Conservation (phyloP, 2,113 vertebrate genomes). For the Mesocricetus auratus region DNA sequence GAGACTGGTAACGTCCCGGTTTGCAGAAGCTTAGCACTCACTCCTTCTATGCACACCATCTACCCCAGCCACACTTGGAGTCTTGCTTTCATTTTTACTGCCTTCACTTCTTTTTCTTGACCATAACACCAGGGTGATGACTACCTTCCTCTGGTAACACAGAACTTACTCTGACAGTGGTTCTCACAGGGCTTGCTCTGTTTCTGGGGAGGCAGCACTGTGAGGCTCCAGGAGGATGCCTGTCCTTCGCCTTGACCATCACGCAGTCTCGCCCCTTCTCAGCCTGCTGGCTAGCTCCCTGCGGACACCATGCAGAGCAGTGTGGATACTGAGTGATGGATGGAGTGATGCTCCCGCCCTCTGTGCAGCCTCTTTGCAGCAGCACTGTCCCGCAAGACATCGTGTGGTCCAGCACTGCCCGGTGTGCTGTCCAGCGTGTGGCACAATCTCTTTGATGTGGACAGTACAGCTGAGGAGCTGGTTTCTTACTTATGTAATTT, state of each 20-base stretch:
- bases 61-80: neutral
- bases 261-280: neutral
- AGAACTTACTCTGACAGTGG: neutral
- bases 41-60: rapidly evolving
- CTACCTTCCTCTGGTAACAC: neutral
- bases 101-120: neutral
- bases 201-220: neutral
- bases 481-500: neutral
- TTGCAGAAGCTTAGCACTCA: neutral
- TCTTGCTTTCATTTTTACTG: neutral
- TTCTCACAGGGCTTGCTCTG: neutral
- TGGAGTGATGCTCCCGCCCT: neutral
- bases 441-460: neutral
- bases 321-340: neutral
- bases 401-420: neutral
- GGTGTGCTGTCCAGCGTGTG: neutral
- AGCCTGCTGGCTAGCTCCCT: neutral
- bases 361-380: neutral
- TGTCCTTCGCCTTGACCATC: neutral
- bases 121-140: no score
- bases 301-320: neutral
- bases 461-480: neutral
- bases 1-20: neutral
- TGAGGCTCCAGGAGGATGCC: neutral
- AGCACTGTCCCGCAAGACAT: neutral